Evolutionary conservation across 2,113 vertebrate genomes (phyloP).

Genomic region (Gallinago undulata): DNA sequence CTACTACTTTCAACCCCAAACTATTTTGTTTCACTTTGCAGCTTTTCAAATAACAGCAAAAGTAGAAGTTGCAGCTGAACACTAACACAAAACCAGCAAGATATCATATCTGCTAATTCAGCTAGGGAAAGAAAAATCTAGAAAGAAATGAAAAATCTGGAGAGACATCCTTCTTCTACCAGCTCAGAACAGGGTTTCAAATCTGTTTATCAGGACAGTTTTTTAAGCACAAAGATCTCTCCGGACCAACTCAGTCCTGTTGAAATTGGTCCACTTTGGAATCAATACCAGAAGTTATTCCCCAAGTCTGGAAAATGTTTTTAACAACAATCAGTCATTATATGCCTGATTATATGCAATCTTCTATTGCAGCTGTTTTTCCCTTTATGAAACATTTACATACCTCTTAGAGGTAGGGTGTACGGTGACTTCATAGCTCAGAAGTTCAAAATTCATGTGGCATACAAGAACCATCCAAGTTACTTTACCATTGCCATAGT

Average conservation of each 20-base stretch:
- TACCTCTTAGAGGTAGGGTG: not conserved
- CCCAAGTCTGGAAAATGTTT: not conserved
- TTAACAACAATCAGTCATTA: not conserved
- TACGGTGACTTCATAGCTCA: not conserved
- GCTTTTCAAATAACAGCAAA: not conserved
- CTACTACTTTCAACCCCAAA: not conserved
- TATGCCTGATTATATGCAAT: not conserved
- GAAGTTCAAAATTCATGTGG: not conserved
- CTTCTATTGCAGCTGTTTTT: not conserved
- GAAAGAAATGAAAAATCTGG: not conserved
- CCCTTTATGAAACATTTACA: not conserved
- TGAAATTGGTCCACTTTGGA: not conserved
- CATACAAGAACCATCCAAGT: not conserved
- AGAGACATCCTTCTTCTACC: not conserved
- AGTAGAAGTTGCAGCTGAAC: not conserved
- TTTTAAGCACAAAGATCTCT: not conserved
- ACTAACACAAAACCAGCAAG: not conserved
- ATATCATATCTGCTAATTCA: not conserved
- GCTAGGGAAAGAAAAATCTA: not conserved
- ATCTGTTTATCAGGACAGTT: not conserved
- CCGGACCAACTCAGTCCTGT: not conserved
- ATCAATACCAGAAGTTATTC: not conserved
- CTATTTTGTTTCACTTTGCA: not conserved
- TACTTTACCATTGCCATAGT: not conserved
- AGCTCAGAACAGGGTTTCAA: not conserved